A percentile compares a stretch with the other conserved stretches of the same genome.
phyloP scores from a whole-genome alignment of 2,797 vertebrate species.

The Thripadectes ignobilis region DNA sequence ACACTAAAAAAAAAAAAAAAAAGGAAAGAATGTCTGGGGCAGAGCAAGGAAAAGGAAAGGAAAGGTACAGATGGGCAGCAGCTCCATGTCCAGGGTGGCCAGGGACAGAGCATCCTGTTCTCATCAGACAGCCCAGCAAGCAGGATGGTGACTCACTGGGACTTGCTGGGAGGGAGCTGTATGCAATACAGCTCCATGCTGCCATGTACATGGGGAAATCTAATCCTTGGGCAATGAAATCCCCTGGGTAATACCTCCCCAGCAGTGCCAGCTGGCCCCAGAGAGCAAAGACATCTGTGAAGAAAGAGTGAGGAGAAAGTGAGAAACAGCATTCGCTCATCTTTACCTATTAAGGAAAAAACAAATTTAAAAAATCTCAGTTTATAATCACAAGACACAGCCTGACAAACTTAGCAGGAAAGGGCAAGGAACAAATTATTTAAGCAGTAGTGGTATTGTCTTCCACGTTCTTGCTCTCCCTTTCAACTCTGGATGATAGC shows the following conservation, averaged over 20 bases:
- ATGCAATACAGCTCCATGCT: neutral
- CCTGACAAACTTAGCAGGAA: slow-evolving; percentile 59
- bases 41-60: neutral
- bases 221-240: neutral
- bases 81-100: neutral
- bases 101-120: neutral
- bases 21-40: neutral
- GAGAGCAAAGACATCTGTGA: neutral
- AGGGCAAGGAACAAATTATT: slow-evolving; percentile 50
- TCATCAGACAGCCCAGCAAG: neutral
- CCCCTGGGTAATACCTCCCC: neutral
- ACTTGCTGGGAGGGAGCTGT: neutral
- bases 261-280: neutral
- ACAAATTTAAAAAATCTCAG: slow-evolving; percentile 41
- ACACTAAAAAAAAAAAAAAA: neutral
- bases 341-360: slow-evolving; percentile 53
- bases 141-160: neutral
- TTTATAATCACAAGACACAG: slow-evolving; percentile 14
- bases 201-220: neutral
- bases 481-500: slow-evolving; percentile 5
- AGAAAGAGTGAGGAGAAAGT: neutral
- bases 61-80: neutral
- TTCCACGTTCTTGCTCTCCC: neutral
- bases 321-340: neutral
- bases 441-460: neutral